A percentile compares a stretch with the other conserved stretches of the same genome.
phyloP scores from a whole-genome alignment of 2,113 vertebrate genomes.

The Holacanthus passer region DNA sequence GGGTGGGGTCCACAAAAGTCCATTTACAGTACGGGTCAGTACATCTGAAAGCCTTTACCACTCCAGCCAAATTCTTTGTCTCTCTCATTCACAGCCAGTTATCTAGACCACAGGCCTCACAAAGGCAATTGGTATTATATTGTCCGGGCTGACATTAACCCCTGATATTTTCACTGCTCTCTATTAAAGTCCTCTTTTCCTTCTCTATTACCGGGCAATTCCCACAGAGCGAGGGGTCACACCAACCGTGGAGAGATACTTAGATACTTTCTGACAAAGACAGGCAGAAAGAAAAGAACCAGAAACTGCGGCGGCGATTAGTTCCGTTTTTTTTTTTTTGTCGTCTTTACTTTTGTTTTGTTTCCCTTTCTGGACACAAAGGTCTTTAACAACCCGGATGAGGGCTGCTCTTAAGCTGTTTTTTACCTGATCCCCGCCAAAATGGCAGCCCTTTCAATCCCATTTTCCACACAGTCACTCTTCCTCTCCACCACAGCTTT shows the following conservation, averaged over 20 bases:
- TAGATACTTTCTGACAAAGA: slow-evolving; percentile 49
- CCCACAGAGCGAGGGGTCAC: slow-evolving; percentile 70
- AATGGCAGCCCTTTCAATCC: slow-evolving; percentile 54
- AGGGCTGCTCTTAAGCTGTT: slow-evolving; percentile 46
- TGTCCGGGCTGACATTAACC: slow-evolving; percentile 81
- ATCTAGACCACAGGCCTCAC: slow-evolving; percentile 72
- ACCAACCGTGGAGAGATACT: slow-evolving; percentile 45
- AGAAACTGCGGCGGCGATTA: slow-evolving; percentile 61
- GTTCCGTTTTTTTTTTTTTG: slow-evolving; percentile 66
- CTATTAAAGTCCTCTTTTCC: slow-evolving; percentile 76
- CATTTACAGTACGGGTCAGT: slow-evolving; percentile 87
- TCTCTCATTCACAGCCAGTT: slow-evolving; percentile 76
- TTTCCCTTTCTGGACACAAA: slow-evolving; percentile 48
- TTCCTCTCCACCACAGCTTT: slow-evolving; percentile 49
- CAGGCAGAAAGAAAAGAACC: slow-evolving; percentile 50
- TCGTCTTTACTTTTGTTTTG: slow-evolving; percentile 55
- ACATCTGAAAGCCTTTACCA: slow-evolving; percentile 85
- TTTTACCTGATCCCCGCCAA: slow-evolving; percentile 33
- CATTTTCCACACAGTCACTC: slow-evolving; percentile 45
- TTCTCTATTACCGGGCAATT: slow-evolving; percentile 72
- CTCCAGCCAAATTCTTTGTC: slow-evolving; percentile 85
- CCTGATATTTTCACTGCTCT: slow-evolving; percentile 78
- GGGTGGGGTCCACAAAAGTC: slow-evolving; percentile 75
- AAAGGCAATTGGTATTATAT: slow-evolving; percentile 81
- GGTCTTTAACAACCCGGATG: slow-evolving; percentile 26